Evolutionary conservation across 2,797 vertebrate genomes (phyloP).

Genomic region (Tangara arthus): DNA sequence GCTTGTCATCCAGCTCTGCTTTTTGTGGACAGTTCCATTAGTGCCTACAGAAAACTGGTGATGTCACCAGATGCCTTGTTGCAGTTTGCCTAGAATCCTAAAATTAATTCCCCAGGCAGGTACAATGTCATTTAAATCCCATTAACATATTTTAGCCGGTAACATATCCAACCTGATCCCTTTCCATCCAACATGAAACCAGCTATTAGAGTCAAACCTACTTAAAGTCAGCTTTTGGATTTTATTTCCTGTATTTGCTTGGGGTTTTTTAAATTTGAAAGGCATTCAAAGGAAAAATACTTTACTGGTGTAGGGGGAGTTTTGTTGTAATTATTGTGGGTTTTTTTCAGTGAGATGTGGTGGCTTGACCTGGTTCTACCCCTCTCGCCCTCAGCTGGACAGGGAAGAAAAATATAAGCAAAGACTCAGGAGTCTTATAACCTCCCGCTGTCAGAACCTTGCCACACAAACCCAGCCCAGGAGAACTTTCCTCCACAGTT

Average conservation of each 20-base stretch:
- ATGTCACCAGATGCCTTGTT: background rate
- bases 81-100: background rate
- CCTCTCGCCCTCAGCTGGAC: background rate
- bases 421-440: background rate
- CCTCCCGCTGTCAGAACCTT: too few relatives aligned
- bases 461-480: background rate
- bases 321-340: background rate
- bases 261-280: background rate
- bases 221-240: background rate
- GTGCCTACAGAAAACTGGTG: rapidly evolving
- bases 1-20: background rate
- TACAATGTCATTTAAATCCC: background rate
- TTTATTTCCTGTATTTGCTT: background rate
- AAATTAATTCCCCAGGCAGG: background rate
- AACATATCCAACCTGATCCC: background rate
- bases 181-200: background rate
- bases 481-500: background rate
- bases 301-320: rapidly evolving
- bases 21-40: background rate
- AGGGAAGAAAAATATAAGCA: background rate
- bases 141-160: background rate
- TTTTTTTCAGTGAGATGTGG: background rate
- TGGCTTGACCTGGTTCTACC: background rate
- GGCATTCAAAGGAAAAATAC: background rate
- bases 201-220: background rate